Evolutionary conservation across 2,888 invertebrate genomes (phyloP), one percentile per base, ranked within the genome.

Genomic region (Napeogenes inachia): DNA sequence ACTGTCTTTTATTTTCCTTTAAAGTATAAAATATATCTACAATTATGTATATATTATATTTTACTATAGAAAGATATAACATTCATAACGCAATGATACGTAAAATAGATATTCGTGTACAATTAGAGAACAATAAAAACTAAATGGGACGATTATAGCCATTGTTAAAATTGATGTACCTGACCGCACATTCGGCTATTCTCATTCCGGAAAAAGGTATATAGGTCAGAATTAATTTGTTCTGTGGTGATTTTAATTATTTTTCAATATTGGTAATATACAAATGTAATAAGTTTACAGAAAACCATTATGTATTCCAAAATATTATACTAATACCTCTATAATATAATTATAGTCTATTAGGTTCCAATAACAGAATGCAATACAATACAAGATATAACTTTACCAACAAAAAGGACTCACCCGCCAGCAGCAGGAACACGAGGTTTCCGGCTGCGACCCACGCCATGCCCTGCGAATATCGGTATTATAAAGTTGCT

Each of bases 401-500:
- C 50, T 30, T 50, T 30, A 2, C 21, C 50, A 50, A 50, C 50
- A 50, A 50, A 57, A 60, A 58, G 45, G 12, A 70, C 73, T 72
- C 58, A 74, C 73, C 73, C 64, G 71, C 66, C 59, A 73, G 71
- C 50, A 72, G 60, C 65, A 75, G 66, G 59, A 68, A 69, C 55
- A 62, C 68, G 65, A 70, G 12, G 57, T 63, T 59, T 67, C 72
- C 70, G 64, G 63, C 57, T 33, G 59, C 55, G 67, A 10, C 42
- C 42, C 42, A 10, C 42, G 63, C 64, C 70, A 68, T 71, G 67
- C 62, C 63, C 66, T 67, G 64, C 6, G 58, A 67, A 64, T 53
- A 42, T 10, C 61, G 57, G 45, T 45, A 45, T 56, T 57, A 35
- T 54, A 45, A 57, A 57, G 42, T 42, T 42, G 12, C 42, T 42